Base-by-base conservation (phyloP, 2,888 invertebrate genomes). In the Lepidocyrtoides sp. region DNA sequence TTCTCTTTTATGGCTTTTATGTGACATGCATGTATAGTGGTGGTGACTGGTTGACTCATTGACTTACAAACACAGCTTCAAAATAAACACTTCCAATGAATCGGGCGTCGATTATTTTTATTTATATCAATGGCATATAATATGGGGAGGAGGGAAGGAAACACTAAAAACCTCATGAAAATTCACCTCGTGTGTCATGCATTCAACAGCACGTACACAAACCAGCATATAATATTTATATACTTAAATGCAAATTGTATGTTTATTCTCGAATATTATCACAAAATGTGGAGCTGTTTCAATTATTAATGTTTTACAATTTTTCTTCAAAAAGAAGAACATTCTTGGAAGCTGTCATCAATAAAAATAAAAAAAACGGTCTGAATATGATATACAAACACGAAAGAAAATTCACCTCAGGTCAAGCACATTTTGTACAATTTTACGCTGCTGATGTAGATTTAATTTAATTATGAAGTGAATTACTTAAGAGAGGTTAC, bases 31-130 rank as follows among this genome's bases (percentile, higher is more conserved):
- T n/a, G n/a, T n/a, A n/a, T n/a, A n/a, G n/a, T n/a, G n/a, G n/a
- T n/a, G n/a, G n/a, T n/a, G n/a, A n/a, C n/a, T 66, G 32, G 8
- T 26, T 29, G 66, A 32, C 66, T 66, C 32, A 32, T 66, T 66
- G 66, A n/a, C 66, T 66, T 51, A 57, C 17, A 14, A 20, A 57
- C 0, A 26, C 60, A 1, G 32, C n/a, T 66, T 66, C 36, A 66
- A 36, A 29, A 66, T 66, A 66, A 66, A n/a, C 66, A 32, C n/a
- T 32, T 66, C n/a, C 60, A 7, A 26, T 8, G 60, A 60, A 60
- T 60, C 26, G 60, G 26, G 23, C 23, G 23, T n/a, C 26, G 23
- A 60, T 60, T 23, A 60, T 26, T n/a, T n/a, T n/a, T n/a, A n/a
- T n/a, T n/a, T n/a, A n/a, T n/a, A n/a, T n/a, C n/a, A n/a, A n/a